A percentile compares a stretch with the other conserved stretches of the same genome.
phyloP scores from a whole-genome alignment of 2,888 invertebrate species.

The Metallyticus violacea region DNA sequence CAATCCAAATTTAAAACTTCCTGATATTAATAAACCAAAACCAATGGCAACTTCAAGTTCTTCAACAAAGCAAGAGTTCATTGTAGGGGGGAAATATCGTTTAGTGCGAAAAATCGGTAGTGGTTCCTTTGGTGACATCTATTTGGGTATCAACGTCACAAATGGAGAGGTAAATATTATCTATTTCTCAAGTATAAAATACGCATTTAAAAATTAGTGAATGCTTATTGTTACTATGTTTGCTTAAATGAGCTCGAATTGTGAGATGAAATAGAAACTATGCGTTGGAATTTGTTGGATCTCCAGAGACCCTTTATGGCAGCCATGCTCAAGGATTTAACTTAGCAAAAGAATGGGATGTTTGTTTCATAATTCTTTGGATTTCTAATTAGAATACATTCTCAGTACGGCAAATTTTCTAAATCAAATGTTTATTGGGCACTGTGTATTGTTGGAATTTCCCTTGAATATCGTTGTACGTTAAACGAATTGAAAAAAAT shows the following conservation, averaged over 20 bases:
- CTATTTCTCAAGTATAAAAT: background rate
- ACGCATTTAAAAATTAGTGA: background rate
- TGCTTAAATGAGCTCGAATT: background rate
- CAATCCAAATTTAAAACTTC: conserved; percentile 29
- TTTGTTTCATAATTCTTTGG: too few relatives aligned
- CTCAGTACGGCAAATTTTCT: too few relatives aligned
- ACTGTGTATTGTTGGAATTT: too few relatives aligned
- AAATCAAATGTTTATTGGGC: too few relatives aligned
- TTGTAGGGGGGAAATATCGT: conserved; percentile 91
- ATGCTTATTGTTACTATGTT: background rate
- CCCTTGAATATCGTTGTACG: too few relatives aligned
- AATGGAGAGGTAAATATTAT: conserved; percentile 77
- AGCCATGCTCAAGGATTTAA: background rate
- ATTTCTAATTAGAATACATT: too few relatives aligned
- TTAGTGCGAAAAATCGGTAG: conserved; percentile 96
- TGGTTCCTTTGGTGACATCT: conserved; percentile 99
- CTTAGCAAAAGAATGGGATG: too few relatives aligned
- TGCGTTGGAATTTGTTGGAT: background rate
- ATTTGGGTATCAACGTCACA: conserved; percentile 86
- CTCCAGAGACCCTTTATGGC: background rate
- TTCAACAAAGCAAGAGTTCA: conserved; percentile 63
- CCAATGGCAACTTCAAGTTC: conserved; percentile 28
- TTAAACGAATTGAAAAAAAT: too few relatives aligned
- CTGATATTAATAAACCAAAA: conserved; percentile 19
- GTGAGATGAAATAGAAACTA: background rate